Conservation (phyloP, 2,113 vertebrate genomes). For the Apteryx mantelli region DNA sequence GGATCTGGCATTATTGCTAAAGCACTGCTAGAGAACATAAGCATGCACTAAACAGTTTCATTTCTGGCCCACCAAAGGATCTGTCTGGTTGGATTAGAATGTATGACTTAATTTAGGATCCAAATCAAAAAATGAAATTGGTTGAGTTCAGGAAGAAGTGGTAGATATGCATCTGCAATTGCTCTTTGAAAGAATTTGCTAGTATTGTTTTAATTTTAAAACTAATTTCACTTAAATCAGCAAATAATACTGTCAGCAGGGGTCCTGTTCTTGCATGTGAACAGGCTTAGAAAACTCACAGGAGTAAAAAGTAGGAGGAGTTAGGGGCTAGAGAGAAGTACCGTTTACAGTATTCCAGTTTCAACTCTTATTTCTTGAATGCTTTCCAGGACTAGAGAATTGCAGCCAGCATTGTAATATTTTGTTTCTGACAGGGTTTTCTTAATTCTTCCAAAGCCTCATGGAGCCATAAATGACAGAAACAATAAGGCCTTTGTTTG, state of each 20-base stretch:
- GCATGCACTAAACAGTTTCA: neutral
- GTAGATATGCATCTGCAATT: neutral
- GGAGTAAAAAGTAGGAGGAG: neutral
- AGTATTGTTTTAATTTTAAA: neutral
- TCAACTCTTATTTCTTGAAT: neutral
- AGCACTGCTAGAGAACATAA: neutral
- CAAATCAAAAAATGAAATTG: neutral
- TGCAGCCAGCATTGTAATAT: slow-evolving; percentile 15
- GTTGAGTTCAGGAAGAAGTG: neutral
- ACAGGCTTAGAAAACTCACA: neutral
- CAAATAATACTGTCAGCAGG: neutral
- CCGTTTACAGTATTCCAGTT: neutral
- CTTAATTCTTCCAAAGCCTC: slow-evolving; percentile 46
- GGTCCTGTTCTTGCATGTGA: neutral
- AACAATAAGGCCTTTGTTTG: slow-evolving; percentile 59
- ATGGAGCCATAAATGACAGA: slow-evolving; percentile 35
- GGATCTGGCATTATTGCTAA: neutral
- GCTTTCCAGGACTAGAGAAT: neutral
- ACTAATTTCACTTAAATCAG: neutral
- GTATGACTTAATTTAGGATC: neutral
- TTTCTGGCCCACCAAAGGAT: neutral
- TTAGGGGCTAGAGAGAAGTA: neutral
- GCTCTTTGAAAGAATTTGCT: neutral
- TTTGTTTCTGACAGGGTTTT: slow-evolving; percentile 47
- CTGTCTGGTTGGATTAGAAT: neutral